Conservation (phyloP, 2,888 invertebrate genomes). For the Allophyes oxyacanthae region DNA sequence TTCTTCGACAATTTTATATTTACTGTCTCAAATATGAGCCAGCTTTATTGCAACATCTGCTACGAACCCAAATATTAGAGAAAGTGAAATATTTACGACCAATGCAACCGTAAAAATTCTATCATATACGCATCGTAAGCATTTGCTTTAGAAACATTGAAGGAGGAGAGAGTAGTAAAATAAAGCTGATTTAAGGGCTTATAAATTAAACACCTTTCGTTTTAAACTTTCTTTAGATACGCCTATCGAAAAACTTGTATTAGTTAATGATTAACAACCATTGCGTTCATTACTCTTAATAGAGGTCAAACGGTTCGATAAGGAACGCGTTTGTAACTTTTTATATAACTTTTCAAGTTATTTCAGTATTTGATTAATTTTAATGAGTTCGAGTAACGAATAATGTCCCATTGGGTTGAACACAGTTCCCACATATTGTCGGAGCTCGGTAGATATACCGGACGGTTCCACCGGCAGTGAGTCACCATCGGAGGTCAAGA, state of each 20-base stretch:
- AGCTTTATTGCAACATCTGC: conserved; percentile 39
- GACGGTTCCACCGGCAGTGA: conserved; percentile 67
- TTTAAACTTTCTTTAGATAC: conserved; percentile 75
- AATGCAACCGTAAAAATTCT: conserved; percentile 65
- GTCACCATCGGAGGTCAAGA: conserved; percentile 84
- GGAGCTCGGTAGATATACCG: conserved; percentile 56
- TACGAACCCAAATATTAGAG: conserved; percentile 52
- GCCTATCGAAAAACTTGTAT: conserved; percentile 65
- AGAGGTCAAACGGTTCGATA: conserved; percentile 30
- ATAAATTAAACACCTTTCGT: conserved; percentile 75
- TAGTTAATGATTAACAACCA: conserved; percentile 65
- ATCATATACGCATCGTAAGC: conserved; percentile 56
- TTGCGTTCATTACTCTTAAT: conserved; percentile 56
- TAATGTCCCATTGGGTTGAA: conserved; percentile 34
- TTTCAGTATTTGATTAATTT: conserved; percentile 37
- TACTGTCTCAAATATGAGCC: not conserved
- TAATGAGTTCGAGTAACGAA: conserved; percentile 23
- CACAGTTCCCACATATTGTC: conserved; percentile 53
- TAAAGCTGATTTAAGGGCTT: conserved; percentile 80
- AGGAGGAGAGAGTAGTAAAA: conserved; percentile 75
- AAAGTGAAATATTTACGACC: conserved; percentile 75
- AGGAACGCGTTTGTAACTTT: conserved; percentile 29
- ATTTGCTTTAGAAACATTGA: conserved; percentile 61
- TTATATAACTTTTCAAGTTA: conserved; percentile 23
- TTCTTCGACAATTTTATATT: conserved; percentile 4